Conservation (phyloP, 2,113 vertebrate genomes). For the Genyomyrus donnyi region DNA sequence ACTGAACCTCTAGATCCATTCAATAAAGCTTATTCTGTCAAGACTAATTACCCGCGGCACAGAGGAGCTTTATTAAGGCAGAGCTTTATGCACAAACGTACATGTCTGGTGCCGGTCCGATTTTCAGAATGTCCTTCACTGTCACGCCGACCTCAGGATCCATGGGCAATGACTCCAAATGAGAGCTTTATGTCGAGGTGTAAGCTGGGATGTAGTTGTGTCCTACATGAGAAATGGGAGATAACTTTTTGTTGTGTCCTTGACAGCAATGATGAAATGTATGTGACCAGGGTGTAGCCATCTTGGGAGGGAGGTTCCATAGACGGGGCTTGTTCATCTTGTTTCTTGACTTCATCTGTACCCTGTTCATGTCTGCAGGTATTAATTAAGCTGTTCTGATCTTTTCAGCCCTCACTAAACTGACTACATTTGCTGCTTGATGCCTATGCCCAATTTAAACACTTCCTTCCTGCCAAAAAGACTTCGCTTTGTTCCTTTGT, state of each 20-base stretch:
- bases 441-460: not conserved
- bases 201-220: not conserved
- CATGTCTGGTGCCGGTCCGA: not conserved
- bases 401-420: not conserved
- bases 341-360: not conserved
- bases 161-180: not conserved
- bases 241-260: not conserved
- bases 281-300: not conserved
- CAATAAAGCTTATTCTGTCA: constrained; percentile 28
- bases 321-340: not conserved
- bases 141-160: not conserved
- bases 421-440: not conserved
- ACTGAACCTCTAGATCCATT: constrained; percentile 37
- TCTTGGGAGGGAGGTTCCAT: not conserved
- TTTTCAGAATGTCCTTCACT: not conserved
- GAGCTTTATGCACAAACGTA: not conserved
- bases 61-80: constrained; percentile 16
- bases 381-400: not conserved
- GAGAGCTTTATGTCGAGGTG: not conserved
- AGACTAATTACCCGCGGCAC: constrained; percentile 36
- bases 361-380: not conserved
- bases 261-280: not conserved
- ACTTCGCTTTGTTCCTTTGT: not conserved
- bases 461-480: not conserved
- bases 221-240: not conserved